Evolutionary conservation across 2,888 invertebrate species (phyloP), one percentile per base, ranked within the genome.

Genomic region (Ennomos quercinarius): DNA sequence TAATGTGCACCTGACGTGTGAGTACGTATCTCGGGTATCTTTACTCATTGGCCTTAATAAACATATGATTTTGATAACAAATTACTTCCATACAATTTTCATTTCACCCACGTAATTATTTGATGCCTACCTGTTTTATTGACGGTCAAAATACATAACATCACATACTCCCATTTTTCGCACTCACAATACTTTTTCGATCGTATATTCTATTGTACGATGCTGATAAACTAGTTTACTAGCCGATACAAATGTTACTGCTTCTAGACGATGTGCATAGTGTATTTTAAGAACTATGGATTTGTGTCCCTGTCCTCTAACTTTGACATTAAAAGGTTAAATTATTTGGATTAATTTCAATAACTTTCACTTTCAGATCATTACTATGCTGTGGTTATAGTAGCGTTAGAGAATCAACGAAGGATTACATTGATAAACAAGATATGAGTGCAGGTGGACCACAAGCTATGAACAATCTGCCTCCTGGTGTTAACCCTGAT

Each of bases 401-500:
- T 47, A 49, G 17, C 53, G 34, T 50, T 46, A 59, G 27, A 44
- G 43, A 61, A 61, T 50, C 45, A 59, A 39, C 37, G 8, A 36
- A 49, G 50, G 39, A 58, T 47, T 12, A 53, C 44, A 44, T 37
- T 34, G 10, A 45, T 41, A 35, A 53, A 38, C 40, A 46, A 67
- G 59, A 49, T 17, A 91, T 91, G 91, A 91, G 89, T 79, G 83
- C 80, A 27, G 87, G 83, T 58, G 88, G 83, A 43, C 84, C 84
- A 62, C 89, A 84, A 67, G 68, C 73, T 10, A 83, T 86, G 77
- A 91, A 92, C 65, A 91, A 93, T 67, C 71, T 91, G 50, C 93
- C 93, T 38, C 85, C 88, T 45, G 93, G 93, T 54, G 89, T 92
- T 0, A 93, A 93, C 72, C 87, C 88, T 62, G 93, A 93, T 39